Conservation (phyloP, 1,140 invertebrate species). For the Melipona quadrifasciata region DNA sequence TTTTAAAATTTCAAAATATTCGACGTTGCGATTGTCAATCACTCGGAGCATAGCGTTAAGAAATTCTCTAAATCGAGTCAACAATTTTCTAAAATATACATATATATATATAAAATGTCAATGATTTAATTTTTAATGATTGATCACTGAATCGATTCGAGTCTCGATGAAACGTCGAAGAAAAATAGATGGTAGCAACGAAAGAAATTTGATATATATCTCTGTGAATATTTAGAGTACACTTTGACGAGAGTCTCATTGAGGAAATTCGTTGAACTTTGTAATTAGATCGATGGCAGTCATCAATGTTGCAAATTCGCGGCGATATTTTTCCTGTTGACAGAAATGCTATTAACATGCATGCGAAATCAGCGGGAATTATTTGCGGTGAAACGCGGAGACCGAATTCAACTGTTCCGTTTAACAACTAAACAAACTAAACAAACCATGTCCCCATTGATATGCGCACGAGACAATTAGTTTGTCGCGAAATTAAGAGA, state of each 20-base stretch:
- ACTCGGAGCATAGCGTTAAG: no score
- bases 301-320: slow-evolving; percentile 6
- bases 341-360: slow-evolving; percentile 27
- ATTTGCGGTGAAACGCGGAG: slow-evolving; percentile 10
- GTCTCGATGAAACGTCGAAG: no score
- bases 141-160: no score
- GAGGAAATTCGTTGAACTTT: not conserved
- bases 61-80: no score
- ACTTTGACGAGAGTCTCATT: not conserved
- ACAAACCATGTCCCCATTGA: slow-evolving; percentile 20
- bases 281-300: slow-evolving; percentile 23
- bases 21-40: not conserved
- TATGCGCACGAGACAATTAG: slow-evolving; percentile 17
- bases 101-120: no score
- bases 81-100: no score
- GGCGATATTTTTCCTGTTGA: slow-evolving; percentile 30
- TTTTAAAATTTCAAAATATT: not conserved
- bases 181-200: no score
- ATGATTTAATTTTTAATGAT: no score
- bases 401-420: slow-evolving; percentile 5
- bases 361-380: slow-evolving; percentile 25
- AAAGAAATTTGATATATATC: no score
- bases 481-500: slow-evolving; percentile 5
- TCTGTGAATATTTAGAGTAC: not conserved
- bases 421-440: slow-evolving; percentile 37